phyloP scores from a whole-genome alignment of 35 echinoderm and acorn worm species.

The Hemicentrotus pulcherrimus region DNA sequence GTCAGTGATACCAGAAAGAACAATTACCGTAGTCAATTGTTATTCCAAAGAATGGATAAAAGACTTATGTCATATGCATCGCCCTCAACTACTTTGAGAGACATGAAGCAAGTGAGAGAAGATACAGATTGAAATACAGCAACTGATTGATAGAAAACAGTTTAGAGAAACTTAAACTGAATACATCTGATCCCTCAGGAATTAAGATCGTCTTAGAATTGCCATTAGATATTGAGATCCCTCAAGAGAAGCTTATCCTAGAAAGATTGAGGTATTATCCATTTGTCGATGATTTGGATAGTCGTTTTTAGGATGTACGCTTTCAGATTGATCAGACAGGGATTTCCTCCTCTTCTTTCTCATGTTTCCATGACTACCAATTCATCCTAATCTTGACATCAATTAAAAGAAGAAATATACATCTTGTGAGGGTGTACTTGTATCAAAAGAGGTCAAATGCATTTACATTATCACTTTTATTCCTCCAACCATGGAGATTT shows the following conservation, averaged over 20 bases:
- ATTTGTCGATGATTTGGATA: background rate
- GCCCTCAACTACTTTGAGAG: background rate
- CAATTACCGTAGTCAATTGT: too few species aligned
- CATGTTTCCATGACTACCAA: background rate
- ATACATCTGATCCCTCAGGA: background rate
- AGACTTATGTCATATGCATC: too few species aligned
- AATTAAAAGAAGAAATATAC: background rate
- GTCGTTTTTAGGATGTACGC: background rate
- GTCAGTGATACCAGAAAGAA: too few species aligned
- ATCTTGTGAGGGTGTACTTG: background rate
- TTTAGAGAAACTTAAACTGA: background rate
- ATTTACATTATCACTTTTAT: too few species aligned
- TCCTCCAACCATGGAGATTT: too few species aligned
- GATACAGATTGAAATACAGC: background rate
- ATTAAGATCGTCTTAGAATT: background rate
- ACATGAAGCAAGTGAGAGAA: background rate
- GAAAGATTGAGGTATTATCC: background rate
- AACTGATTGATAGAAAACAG: background rate
- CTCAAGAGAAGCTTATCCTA: conserved; percentile 10
- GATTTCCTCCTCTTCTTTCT: background rate
- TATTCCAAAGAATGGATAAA: too few species aligned
- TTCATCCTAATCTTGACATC: background rate
- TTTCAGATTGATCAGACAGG: background rate
- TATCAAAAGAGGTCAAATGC: background rate
- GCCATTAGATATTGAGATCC: background rate